Conservation (phyloP, 30 jellyfish, hydroid and myxozoan genomes). For the Hydra vulgaris region DNA sequence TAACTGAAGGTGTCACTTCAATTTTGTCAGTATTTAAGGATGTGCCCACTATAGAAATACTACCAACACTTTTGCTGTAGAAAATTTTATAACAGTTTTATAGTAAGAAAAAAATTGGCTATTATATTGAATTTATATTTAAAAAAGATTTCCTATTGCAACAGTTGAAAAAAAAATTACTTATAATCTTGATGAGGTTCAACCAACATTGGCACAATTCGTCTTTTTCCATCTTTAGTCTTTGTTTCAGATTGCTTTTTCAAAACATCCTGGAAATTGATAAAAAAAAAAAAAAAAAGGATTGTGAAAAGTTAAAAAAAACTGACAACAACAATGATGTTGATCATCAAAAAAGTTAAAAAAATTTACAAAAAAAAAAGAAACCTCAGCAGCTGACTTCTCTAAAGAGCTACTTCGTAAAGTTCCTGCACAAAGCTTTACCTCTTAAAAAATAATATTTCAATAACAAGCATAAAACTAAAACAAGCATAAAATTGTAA, state of each 20-base stretch:
- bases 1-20: neutral
- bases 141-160: too few species aligned
- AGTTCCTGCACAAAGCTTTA: slow-evolving; percentile 17
- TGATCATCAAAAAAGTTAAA: neutral
- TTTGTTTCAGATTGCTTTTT: slow-evolving; percentile 75
- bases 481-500: neutral
- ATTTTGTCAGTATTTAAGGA: neutral
- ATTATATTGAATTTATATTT: too few species aligned
- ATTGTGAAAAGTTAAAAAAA: neutral
- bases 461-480: neutral
- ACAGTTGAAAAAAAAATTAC: slow-evolving; percentile 3
- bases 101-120: too few species aligned
- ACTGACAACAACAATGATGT: neutral
- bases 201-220: slow-evolving; percentile 82
- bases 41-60: neutral
- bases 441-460: slow-evolving; percentile 5
- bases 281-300: neutral
- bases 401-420: slow-evolving; percentile 14
- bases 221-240: slow-evolving; percentile 75
- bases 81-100: neutral
- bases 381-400: slow-evolving; percentile 12
- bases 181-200: slow-evolving; percentile 65
- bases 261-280: slow-evolving; percentile 37
- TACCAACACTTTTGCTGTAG: neutral
- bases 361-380: neutral